Conservation (phyloP, 2,797 vertebrate species). For the Dryobates pubescens region DNA sequence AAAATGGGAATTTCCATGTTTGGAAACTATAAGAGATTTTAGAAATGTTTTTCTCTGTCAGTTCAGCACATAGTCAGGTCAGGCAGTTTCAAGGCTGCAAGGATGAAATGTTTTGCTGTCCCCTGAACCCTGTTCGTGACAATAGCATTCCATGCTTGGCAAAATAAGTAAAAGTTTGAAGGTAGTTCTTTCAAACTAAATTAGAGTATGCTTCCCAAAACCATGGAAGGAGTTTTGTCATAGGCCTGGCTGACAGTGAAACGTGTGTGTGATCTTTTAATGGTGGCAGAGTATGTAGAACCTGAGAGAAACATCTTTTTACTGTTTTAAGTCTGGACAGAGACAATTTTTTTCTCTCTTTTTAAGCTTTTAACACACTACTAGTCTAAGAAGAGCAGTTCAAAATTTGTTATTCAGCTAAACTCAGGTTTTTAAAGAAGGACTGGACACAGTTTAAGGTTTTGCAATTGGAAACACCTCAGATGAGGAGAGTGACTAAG, state of each 20-base stretch:
- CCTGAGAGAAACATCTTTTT: not conserved
- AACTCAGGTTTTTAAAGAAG: not conserved
- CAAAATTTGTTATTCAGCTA: not conserved
- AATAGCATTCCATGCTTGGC: not conserved
- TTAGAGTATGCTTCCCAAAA: not conserved
- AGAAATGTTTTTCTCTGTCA: not conserved
- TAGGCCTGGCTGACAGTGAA: not conserved
- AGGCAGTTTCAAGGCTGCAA: fast-evolving
- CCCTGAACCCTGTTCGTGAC: not conserved
- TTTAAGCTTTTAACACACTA: not conserved
- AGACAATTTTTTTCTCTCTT: not conserved
- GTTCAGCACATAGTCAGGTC: not conserved
- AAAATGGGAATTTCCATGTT: fast-evolving
- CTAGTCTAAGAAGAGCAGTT: not conserved
- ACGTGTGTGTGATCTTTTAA: not conserved
- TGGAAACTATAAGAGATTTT: not conserved
- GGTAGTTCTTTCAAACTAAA: not conserved
- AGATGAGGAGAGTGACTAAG: not conserved
- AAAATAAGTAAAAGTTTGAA: not conserved
- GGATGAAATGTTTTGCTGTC: not conserved
- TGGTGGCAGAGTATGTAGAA: not conserved
- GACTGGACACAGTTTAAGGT: not conserved
- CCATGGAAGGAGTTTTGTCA: not conserved
- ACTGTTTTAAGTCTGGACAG: not conserved
- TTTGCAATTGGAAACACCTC: not conserved